Percentiles rank a stretch among this genome's conserved stretches.
Evolutionary conservation across 1,140 invertebrate species (phyloP).

Genomic region (Drosophila pachea): DNA sequence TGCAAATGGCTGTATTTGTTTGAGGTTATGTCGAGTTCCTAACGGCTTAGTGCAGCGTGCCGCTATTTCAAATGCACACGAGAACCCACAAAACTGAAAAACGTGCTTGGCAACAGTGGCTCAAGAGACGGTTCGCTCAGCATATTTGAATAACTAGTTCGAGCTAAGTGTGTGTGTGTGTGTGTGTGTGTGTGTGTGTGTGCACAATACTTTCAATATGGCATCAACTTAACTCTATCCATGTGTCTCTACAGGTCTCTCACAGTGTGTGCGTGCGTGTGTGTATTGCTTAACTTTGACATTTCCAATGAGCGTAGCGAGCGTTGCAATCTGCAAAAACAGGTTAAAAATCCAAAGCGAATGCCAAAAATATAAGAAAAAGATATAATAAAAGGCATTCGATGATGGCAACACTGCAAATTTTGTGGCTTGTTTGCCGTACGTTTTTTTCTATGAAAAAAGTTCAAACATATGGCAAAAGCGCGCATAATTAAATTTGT

Average conservation of each 20-base stretch:
- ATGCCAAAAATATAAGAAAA: constrained; percentile 42
- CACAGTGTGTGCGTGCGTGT: constrained; percentile 10
- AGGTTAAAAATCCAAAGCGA: constrained; percentile 69
- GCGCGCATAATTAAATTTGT: constrained; percentile 74
- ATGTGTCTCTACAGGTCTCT: no score
- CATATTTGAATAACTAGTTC: constrained; percentile 75
- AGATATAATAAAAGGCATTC: constrained; percentile 25
- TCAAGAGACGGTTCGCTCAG: constrained; percentile 46
- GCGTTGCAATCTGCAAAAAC: constrained; percentile 70
- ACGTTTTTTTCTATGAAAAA: constrained; percentile 68
- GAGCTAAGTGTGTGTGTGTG: constrained; percentile 32
- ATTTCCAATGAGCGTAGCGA: constrained; percentile 60
- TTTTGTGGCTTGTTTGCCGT: constrained; percentile 54
- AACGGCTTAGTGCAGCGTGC: constrained; percentile 64
- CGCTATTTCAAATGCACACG: constrained; percentile 66
- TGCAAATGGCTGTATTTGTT: constrained; percentile 50
- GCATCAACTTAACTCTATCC: constrained; percentile 46
- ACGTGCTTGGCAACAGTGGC: constrained; percentile 72
- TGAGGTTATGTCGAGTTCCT: constrained; percentile 64
- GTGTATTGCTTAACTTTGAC: constrained; percentile 72
- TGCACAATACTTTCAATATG: constrained; percentile 72
- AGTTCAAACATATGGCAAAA: constrained; percentile 69
- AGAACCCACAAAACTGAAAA: constrained; percentile 68
- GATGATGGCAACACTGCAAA: constrained; percentile 58
- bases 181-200: not conserved